Conservation (phyloP, 2,888 invertebrate species). For the Heterodera filipjevi region DNA sequence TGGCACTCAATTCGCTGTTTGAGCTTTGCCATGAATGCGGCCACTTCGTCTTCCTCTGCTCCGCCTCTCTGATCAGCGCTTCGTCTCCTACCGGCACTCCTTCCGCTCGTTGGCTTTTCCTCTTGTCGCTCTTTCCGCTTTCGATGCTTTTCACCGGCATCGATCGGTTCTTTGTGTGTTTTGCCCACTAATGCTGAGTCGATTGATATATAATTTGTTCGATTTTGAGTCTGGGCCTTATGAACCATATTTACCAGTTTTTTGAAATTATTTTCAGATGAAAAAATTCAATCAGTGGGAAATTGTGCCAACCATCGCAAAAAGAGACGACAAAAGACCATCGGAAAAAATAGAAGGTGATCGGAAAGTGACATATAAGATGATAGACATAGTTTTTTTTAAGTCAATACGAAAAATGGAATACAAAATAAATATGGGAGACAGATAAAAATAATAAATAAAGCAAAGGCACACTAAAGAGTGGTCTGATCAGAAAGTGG, state of each 20-base stretch:
- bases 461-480: too few relatives aligned
- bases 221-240: too few relatives aligned
- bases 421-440: too few relatives aligned
- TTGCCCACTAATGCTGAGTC: conserved; percentile 7
- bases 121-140: conserved; percentile 9
- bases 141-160: conserved; percentile 19
- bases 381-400: too few relatives aligned
- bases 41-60: neutral
- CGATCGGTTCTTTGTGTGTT: conserved; percentile 12
- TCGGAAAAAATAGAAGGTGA: too few relatives aligned
- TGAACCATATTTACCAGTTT: neutral
- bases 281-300: too few relatives aligned
- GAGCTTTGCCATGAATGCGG: conserved; percentile 17
- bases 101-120: neutral
- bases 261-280: neutral
- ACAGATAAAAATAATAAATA: too few relatives aligned
- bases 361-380: too few relatives aligned
- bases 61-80: conserved; percentile 10
- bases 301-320: neutral
- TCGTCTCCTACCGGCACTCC: neutral
- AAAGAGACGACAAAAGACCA: too few relatives aligned
- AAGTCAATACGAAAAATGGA: too few relatives aligned
- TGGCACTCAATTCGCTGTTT: conserved; percentile 20
- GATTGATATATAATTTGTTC: neutral
- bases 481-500: neutral